These are phyloP conservation scores for Cavia porcellus DNA, from an alignment of 2,113 vertebrate species.

Conservation along the genomic window DNA sequence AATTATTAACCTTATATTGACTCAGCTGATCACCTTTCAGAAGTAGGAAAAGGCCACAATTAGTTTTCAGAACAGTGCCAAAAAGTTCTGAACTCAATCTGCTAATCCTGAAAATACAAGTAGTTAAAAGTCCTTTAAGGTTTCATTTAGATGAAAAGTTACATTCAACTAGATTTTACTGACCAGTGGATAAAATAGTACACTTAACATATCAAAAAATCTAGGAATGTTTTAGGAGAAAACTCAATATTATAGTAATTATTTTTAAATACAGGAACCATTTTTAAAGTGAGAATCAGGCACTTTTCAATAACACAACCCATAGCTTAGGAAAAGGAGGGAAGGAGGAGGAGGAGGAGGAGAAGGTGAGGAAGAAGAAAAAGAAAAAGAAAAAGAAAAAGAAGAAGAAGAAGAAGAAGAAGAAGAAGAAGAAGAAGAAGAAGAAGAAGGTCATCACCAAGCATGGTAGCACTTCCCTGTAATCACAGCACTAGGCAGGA, in stretches of 20 bases:
- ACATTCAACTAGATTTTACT: not conserved
- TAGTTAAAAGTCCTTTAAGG: not conserved
- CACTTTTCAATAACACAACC: conserved; percentile 14
- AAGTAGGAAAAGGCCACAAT: not conserved
- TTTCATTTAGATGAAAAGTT: conserved; percentile 37
- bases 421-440: not conserved
- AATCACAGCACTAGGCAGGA: not conserved
- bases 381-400: not conserved
- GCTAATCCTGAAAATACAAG: not conserved
- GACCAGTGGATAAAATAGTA: not conserved
- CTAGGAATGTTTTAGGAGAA: not conserved
- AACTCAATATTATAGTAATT: not conserved
- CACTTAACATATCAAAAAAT: not conserved
- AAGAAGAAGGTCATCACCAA: not conserved
- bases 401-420: not conserved
- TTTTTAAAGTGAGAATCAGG: not conserved
- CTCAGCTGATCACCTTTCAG: conserved; percentile 17
- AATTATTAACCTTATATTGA: not conserved
- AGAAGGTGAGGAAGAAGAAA: no score
- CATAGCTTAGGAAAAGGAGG: not conserved
- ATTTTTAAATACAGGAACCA: not conserved
- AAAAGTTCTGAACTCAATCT: not conserved
- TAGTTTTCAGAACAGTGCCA: not conserved
- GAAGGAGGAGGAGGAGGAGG: not conserved
- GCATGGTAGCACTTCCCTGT: not conserved